A percentile compares a stretch with the other conserved stretches of the same genome.
These are phyloP conservation scores for Motacilla tschutschensis DNA, from an alignment of 2,113 vertebrate genomes.

Conservation along the genomic window DNA sequence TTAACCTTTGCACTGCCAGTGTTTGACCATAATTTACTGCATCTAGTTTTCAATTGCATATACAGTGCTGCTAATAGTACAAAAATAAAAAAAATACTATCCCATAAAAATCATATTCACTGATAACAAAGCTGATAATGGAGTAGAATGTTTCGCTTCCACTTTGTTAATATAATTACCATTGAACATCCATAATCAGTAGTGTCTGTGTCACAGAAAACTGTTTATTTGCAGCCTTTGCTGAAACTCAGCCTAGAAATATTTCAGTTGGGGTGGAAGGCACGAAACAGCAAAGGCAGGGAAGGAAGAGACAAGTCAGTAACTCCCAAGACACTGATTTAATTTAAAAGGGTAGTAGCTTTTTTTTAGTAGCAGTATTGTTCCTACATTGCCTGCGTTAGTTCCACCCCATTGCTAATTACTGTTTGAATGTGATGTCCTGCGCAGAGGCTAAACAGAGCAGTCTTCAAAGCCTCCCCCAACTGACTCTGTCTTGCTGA, in stretches of 20 bases:
- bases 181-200: neutral
- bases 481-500: conserved; percentile 10
- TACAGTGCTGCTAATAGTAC: neutral
- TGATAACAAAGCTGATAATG: neutral
- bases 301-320: neutral
- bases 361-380: neutral
- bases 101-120: neutral
- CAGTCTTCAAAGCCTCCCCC: neutral
- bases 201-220: neutral
- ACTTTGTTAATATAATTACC: neutral
- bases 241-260: neutral
- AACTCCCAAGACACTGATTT: neutral
- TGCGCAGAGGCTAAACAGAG: conserved; percentile 27
- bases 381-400: conserved; percentile 4
- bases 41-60: neutral
- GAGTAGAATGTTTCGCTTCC: neutral
- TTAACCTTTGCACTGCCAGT: conserved; percentile 19
- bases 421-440: conserved; percentile 11
- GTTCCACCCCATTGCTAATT: conserved; percentile 38
- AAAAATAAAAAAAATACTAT: conserved; percentile 10
- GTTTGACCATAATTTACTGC: neutral
- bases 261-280: neutral
- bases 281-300: neutral
- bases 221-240: neutral
- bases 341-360: conserved; percentile 22